A percentile compares a stretch with the other conserved stretches of the same genome.
Evolutionary conservation across 2,113 vertebrate species (phyloP).

Genomic region (Stegostoma tigrinum): DNA sequence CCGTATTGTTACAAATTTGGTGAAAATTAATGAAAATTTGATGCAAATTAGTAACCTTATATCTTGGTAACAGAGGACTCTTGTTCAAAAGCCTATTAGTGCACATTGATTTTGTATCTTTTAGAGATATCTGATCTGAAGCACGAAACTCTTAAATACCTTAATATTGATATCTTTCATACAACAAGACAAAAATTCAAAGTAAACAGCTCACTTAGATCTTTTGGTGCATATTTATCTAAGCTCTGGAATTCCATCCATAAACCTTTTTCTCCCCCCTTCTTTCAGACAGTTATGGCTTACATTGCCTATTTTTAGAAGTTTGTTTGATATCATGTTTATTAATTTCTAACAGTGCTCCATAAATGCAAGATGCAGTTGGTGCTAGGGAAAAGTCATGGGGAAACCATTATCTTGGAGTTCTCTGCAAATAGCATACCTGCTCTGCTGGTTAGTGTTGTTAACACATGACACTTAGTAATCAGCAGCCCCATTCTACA

Average conservation of each 20-base stretch:
- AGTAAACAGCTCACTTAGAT: not conserved
- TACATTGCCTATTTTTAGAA: not conserved
- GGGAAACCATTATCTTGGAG: not conserved
- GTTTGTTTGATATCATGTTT: not conserved
- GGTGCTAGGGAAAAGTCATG: not conserved
- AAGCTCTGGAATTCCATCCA: not conserved
- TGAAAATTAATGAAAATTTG: not conserved
- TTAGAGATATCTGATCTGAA: not conserved
- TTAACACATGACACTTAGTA: not conserved
- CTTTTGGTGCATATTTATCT: not conserved
- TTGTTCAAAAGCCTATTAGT: not conserved
- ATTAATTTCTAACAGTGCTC: not conserved
- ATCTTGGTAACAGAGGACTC: no score
- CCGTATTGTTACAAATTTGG: not conserved
- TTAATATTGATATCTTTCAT: not conserved
- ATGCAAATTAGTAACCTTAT: not conserved
- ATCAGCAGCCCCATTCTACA: not conserved
- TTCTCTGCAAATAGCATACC: not conserved
- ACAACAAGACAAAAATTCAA: not conserved
- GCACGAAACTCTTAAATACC: not conserved
- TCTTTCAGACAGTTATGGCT: not conserved
- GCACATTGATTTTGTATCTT: not conserved
- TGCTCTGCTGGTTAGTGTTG: not conserved
- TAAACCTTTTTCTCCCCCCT: not conserved
- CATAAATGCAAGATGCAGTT: not conserved